Evolutionary conservation across 2,797 vertebrate genomes (phyloP).

Genomic region (Thamnophis elegans): DNA sequence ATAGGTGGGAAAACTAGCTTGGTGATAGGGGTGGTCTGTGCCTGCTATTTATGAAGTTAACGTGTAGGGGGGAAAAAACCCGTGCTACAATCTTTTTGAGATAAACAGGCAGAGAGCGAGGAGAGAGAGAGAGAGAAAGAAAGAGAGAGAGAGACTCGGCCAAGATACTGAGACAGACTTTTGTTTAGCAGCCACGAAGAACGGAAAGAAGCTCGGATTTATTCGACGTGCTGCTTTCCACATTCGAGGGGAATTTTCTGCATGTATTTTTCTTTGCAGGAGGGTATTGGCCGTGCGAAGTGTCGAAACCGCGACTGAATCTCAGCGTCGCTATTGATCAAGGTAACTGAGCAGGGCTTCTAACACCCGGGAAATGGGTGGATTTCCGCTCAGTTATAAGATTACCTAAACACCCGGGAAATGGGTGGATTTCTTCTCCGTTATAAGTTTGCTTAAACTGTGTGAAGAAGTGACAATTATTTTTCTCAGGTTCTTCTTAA

Average conservation of each 20-base stretch:
- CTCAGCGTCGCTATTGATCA: neutral
- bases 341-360: neutral
- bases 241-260: neutral
- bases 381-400: neutral
- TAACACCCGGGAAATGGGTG: neutral
- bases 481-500: neutral
- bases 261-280: neutral
- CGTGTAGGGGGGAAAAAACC: neutral
- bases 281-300: neutral
- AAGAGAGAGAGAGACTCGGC: neutral
- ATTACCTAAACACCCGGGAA: neutral
- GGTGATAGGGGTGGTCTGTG: neutral
- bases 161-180: neutral
- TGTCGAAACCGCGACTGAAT: neutral
- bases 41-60: slow-evolving; percentile 12
- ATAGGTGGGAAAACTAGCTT: neutral
- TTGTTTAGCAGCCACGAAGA: neutral
- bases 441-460: neutral
- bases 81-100: slow-evolving; percentile 8
- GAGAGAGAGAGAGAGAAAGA: neutral
- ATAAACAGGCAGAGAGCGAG: neutral
- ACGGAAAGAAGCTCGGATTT: neutral
- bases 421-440: neutral
- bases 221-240: neutral
- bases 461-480: neutral